Percentiles rank a stretch among this genome's conserved stretches.
Evolutionary conservation across 1,140 invertebrate species (phyloP).

Genomic region (Macrotrachela quadricornifera): DNA sequence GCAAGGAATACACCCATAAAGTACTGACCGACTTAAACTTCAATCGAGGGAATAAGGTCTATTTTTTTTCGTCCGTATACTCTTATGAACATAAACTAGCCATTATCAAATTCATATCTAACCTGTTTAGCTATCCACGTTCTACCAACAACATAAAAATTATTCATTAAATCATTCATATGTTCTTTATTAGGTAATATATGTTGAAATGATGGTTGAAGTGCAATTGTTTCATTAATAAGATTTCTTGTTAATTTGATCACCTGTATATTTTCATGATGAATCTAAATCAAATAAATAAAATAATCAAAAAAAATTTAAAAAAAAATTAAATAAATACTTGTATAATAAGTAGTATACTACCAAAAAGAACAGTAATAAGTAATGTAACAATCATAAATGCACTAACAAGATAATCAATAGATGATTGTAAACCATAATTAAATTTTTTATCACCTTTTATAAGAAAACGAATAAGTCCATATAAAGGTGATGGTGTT

Average conservation of each 20-base stretch:
- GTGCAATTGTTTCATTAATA: neutral
- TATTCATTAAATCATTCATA: conserved; percentile 46
- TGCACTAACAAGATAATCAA: neutral
- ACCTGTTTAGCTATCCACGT: conserved; percentile 59
- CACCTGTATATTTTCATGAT: neutral
- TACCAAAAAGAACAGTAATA: conserved; percentile 4
- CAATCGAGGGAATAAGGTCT: too few relatives aligned
- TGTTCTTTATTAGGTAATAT: conserved; percentile 39
- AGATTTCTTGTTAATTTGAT: neutral
- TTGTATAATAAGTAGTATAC: conserved; percentile 4
- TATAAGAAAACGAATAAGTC: neutral
- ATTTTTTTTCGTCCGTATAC: too few relatives aligned
- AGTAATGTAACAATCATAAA: conserved; percentile 1
- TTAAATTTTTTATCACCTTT: conserved; percentile 1
- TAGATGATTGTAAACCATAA: neutral
- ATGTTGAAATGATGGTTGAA: conserved; percentile 28
- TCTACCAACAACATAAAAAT: conserved; percentile 69
- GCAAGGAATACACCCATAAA: too few relatives aligned
- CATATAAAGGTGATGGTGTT: neutral
- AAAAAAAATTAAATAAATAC: neutral
- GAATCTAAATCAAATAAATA: neutral
- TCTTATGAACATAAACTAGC: too few relatives aligned
- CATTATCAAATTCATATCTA: conserved; percentile 17
- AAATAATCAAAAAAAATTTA: neutral
- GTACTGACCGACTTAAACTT: too few relatives aligned